These are phyloP conservation scores for Cheilosia impressa DNA, from an alignment of 2,888 invertebrate genomes.

Conservation along the genomic window DNA sequence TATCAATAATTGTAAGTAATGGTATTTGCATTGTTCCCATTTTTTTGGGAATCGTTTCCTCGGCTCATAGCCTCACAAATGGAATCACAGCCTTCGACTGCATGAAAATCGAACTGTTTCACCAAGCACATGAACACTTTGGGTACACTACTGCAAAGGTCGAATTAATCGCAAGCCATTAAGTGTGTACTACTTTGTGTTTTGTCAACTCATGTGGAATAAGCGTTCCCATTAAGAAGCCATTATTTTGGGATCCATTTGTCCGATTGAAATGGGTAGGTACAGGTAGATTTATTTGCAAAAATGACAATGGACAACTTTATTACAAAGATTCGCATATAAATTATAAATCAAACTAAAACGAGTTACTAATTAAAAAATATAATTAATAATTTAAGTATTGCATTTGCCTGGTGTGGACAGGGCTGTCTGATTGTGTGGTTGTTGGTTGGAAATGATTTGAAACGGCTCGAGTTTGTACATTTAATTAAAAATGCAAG, in stretches of 20 bases:
- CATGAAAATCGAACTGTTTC: neutral
- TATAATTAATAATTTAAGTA: too few relatives aligned
- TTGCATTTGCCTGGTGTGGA: too few relatives aligned
- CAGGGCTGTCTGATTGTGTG: too few relatives aligned
- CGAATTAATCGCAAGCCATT: conserved; percentile 36
- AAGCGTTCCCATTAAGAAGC: conserved; percentile 19
- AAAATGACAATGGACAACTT: too few relatives aligned
- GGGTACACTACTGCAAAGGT: neutral
- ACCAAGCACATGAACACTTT: neutral
- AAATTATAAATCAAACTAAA: too few relatives aligned
- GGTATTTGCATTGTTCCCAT: conserved; percentile 9
- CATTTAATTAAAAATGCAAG: too few relatives aligned
- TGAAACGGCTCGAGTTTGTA: too few relatives aligned
- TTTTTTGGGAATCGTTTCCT: conserved; percentile 5
- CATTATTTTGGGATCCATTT: neutral
- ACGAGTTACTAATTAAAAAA: too few relatives aligned
- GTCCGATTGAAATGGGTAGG: neutral
- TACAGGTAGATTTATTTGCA: too few relatives aligned
- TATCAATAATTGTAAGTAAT: conserved; percentile 29
- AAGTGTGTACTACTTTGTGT: conserved; percentile 6
- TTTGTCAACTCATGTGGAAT: conserved; percentile 24
- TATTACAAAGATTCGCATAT: too few relatives aligned
- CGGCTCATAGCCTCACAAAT: neutral
- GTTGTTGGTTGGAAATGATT: too few relatives aligned
- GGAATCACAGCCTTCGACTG: neutral